phyloP scores from a whole-genome alignment of 2,797 vertebrate species.

The Pteropus rufus region DNA sequence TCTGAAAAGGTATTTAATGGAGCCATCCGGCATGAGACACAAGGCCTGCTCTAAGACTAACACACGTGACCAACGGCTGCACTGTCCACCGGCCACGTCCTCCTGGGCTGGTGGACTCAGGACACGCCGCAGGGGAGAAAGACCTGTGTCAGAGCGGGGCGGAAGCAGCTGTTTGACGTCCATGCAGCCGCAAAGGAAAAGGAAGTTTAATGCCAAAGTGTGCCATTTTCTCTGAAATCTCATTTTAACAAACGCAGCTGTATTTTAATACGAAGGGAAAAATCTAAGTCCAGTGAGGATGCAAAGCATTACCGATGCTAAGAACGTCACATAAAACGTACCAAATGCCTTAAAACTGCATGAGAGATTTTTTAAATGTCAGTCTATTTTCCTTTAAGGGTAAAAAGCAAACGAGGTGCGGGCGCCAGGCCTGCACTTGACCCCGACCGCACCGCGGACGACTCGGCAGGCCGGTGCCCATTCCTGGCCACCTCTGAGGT shows the following conservation, averaged over 20 bases:
- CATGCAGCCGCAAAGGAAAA: neutral
- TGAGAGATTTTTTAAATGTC: neutral
- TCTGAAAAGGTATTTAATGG: neutral
- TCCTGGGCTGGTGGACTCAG: rapidly evolving
- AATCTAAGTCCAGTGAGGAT: neutral
- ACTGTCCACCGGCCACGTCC: neutral
- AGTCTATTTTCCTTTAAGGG: neutral
- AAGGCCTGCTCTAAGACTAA: neutral
- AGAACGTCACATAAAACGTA: neutral
- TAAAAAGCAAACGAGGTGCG: neutral
- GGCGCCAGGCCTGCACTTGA: neutral
- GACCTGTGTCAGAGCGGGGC: rapidly evolving
- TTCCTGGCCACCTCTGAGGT: rapidly evolving
- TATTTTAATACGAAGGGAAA: neutral
- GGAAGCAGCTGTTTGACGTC: neutral
- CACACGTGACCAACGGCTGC: rapidly evolving
- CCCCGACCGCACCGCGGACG: neutral
- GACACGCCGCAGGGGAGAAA: rapidly evolving
- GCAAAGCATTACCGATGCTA: neutral
- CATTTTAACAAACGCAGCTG: neutral
- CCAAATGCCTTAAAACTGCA: neutral
- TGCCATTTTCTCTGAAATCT: neutral
- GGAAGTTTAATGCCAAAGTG: rapidly evolving
- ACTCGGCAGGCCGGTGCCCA: neutral
- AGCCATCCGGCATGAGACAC: neutral